phyloP scores from a whole-genome alignment of 2,797 vertebrate genomes.

The Taeniopygia guttata region DNA sequence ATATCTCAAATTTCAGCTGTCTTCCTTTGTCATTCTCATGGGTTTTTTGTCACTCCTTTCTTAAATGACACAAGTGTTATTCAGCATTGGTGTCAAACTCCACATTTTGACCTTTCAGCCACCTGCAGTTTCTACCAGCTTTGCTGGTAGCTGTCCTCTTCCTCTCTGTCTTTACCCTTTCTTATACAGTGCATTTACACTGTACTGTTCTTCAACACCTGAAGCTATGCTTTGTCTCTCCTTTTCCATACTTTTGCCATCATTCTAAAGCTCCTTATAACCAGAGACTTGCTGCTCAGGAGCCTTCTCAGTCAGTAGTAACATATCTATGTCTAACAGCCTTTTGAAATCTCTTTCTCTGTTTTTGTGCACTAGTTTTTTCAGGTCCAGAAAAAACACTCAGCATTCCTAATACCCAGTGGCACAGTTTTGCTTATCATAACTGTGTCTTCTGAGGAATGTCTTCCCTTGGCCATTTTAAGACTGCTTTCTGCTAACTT shows the following conservation, averaged over 20 bases:
- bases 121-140: background rate
- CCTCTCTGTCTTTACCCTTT: background rate
- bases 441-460: background rate
- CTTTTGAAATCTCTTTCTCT: background rate
- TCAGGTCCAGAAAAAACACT: background rate
- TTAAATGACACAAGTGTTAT: background rate
- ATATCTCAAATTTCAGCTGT: background rate
- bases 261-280: background rate
- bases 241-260: background rate
- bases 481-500: background rate
- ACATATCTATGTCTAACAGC: background rate
- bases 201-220: background rate
- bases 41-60: background rate
- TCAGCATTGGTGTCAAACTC: background rate
- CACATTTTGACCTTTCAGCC: background rate
- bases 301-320: background rate
- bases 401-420: background rate
- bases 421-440: background rate
- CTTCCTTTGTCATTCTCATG: background rate
- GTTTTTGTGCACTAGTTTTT: background rate
- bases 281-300: background rate
- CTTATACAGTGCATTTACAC: fast-evolving
- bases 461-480: background rate
- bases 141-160: background rate
- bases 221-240: background rate